Evolutionary conservation across 2,797 vertebrate species (phyloP), one percentile per base, ranked within the genome.

Genomic region (Paramormyrops hopkinsi): DNA sequence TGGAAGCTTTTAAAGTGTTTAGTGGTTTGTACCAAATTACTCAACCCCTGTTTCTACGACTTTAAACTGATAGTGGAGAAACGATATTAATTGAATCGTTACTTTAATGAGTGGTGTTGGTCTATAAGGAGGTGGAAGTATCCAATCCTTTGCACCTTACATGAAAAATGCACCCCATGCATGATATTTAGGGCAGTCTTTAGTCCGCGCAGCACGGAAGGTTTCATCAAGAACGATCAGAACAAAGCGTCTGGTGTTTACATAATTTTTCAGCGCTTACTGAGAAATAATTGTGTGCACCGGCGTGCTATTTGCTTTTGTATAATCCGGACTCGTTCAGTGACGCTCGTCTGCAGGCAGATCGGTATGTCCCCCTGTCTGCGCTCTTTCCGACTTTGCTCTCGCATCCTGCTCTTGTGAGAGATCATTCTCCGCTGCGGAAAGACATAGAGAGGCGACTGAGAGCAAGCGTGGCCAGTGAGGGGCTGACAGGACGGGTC

Each of bases 1-100:
- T 88, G 89, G 92, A 93, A 91, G 91, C 94, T 94, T 94, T 93
- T 93, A 93, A 94, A 94, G 93, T 85, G 89, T 91, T 93, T 92
- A 91, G 92, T 91, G 92, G 90, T 93, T 94, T 91, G 92, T 91
- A 93, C 93, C 91, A 94, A 91, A 92, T 92, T 94, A 46, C 46
- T 69, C 91, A 93, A 94, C 91, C 92, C 91, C 93, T 94, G 93
- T 94, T 93, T 88, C 89, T 88, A 50, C n/a, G 91, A 92, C 91
- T 90, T 87, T 65, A 88, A 89, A 92, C 84, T 90, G 76, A 90
- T 89, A 3, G 88, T 89, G 90, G 84, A 88, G 53, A 53, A 86
- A 84, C 90, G 90, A 48, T 87, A 88, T 89, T 54, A 62, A 87
- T 62, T 90, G 90, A 90, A 93, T 92, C 91, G 90, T 94, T 92